These are phyloP conservation scores for Arctopsyche grandis DNA, from an alignment of 1,140 invertebrate genomes.

Conservation along the genomic window DNA sequence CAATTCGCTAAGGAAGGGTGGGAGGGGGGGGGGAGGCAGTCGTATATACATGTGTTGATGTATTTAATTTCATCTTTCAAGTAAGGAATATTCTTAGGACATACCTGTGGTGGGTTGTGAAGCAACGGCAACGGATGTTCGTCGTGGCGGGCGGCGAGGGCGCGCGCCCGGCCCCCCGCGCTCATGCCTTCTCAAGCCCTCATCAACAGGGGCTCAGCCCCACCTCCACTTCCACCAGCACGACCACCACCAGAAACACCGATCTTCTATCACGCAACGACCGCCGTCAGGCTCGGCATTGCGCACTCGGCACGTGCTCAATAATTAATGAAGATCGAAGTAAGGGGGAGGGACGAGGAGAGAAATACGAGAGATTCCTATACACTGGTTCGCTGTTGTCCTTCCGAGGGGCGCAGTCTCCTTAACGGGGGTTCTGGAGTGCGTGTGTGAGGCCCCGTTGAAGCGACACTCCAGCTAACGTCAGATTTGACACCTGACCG, in stretches of 20 bases:
- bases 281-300: neutral
- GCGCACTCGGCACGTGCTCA: conserved; percentile 4
- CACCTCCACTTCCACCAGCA: neutral
- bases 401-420: neutral
- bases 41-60: too few relatives aligned
- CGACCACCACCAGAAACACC: neutral
- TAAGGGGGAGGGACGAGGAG: neutral
- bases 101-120: conserved; percentile 47
- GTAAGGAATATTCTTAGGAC: neutral
- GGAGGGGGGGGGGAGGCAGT: too few relatives aligned
- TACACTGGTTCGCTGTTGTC: neutral
- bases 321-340: conserved; percentile 16
- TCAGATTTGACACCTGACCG: conserved; percentile 55
- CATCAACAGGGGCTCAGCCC: conserved; percentile 26
- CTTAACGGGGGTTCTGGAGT: neutral
- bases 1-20: too few relatives aligned
- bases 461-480: conserved; percentile 35
- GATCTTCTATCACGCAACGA: neutral
- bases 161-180: conserved; percentile 47
- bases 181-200: conserved; percentile 44
- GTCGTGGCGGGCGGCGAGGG: conserved; percentile 49
- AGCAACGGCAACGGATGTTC: conserved; percentile 40
- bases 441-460: neutral
- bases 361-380: neutral
- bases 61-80: too few relatives aligned